Percentiles rank a stretch among this genome's conserved stretches.
Conservation (phyloP, 2,888 invertebrate species). For the Ochlodes sylvanus region DNA sequence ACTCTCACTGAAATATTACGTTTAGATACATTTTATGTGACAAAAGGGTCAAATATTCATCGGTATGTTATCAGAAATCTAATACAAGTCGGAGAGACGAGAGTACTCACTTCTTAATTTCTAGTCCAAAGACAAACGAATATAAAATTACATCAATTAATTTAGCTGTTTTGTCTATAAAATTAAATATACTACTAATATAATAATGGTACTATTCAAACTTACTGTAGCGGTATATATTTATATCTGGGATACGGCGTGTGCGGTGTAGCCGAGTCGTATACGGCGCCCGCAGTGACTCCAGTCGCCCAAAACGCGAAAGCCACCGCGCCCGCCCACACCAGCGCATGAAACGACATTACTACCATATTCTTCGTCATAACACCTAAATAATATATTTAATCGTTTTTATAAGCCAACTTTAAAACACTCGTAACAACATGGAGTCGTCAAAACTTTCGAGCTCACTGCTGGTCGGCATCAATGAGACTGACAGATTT, state of each 20-base stretch:
- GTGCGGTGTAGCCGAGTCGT: conserved; percentile 76
- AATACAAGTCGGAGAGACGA: too few species aligned
- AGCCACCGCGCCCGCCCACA: conserved; percentile 60
- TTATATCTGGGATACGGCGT: conserved; percentile 62
- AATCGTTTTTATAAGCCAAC: conserved; percentile 22
- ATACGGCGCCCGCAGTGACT: conserved; percentile 60
- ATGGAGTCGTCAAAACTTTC: conserved; percentile 10
- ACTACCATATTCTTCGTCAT: conserved; percentile 54
- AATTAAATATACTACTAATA: too few species aligned
- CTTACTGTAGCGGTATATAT: conserved; percentile 77
- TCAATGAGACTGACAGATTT: conserved; percentile 63
- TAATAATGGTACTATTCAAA: conserved; percentile 37
- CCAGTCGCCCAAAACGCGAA: conserved; percentile 71
- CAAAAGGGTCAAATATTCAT: too few species aligned
- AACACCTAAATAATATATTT: conserved; percentile 27
- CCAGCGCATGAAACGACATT: conserved; percentile 64
- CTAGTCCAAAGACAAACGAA: too few species aligned
- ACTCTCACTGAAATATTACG: conserved; percentile 47
- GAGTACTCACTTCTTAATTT: too few species aligned
- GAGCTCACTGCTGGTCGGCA: conserved; percentile 59
- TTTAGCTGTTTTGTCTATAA: too few species aligned
- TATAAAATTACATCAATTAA: too few species aligned
- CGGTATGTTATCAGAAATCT: too few species aligned
- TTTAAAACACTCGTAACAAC: conserved; percentile 7
- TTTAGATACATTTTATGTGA: not conserved